Evolutionary conservation across 2,113 vertebrate genomes (phyloP).

Genomic region (Dipodomys stephensi): DNA sequence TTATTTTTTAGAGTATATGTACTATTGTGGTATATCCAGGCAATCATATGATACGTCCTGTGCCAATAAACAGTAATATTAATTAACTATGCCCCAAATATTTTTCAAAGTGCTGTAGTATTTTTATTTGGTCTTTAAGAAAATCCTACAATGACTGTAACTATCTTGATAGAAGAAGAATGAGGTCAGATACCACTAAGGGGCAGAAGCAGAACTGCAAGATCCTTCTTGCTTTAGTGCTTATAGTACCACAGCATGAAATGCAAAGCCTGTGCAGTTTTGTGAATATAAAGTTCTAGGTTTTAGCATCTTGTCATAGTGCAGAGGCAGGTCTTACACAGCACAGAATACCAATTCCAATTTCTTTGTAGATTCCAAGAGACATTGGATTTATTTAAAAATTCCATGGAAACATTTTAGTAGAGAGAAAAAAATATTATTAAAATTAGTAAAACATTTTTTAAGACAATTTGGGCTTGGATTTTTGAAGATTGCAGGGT

Average conservation of each 20-base stretch:
- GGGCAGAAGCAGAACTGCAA: background rate
- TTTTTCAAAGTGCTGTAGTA: background rate
- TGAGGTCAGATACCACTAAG: background rate
- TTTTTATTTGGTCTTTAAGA: background rate
- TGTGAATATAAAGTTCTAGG: background rate
- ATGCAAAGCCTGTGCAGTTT: background rate
- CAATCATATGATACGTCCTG: background rate
- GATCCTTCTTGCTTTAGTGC: background rate
- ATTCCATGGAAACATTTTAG: background rate
- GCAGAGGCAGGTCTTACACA: background rate
- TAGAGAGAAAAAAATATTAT: background rate
- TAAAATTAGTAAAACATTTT: background rate
- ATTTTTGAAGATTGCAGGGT: conserved; percentile 4
- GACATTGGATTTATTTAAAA: conserved; percentile 16
- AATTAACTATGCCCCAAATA: background rate
- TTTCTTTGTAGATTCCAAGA: background rate
- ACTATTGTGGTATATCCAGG: background rate
- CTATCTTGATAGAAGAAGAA: background rate
- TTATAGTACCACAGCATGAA: background rate
- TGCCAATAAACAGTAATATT: background rate
- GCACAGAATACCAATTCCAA: background rate
- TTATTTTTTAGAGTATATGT: background rate
- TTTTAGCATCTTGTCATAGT: background rate
- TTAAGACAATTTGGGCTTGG: background rate
- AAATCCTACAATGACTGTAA: too few relatives aligned